phyloP scores from a whole-genome alignment of 2,888 invertebrate species.

The Coenonympha glycerion region DNA sequence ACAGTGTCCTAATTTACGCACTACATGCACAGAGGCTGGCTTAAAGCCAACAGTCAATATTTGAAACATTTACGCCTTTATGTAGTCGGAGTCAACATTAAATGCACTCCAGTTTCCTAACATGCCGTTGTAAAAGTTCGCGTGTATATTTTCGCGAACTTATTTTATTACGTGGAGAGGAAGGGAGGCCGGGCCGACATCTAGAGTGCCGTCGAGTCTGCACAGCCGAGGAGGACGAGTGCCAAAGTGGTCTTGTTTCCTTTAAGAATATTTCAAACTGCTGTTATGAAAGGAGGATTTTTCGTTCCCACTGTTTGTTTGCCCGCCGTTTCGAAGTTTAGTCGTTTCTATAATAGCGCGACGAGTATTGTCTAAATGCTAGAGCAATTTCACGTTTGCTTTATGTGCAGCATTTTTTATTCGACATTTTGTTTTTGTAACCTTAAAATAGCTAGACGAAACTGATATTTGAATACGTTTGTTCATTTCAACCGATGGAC shows the following conservation, averaged over 20 bases:
- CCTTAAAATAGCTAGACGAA: too few species aligned
- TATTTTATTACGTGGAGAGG: slow-evolving; percentile 32
- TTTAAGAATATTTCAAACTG: slow-evolving; percentile 23
- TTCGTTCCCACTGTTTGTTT: slow-evolving; percentile 1
- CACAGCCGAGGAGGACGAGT: slow-evolving; percentile 22
- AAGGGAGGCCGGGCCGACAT: slow-evolving; percentile 15
- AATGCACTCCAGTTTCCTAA: slow-evolving; percentile 47
- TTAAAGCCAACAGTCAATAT: slow-evolving; percentile 31
- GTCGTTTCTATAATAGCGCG: not conserved
- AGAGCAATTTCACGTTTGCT: not conserved
- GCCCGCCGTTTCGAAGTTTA: slow-evolving; percentile 5
- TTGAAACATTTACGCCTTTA: slow-evolving; percentile 36
- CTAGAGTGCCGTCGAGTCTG: slow-evolving; percentile 25
- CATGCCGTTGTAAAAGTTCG: slow-evolving; percentile 41
- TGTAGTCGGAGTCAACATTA: slow-evolving; percentile 48
- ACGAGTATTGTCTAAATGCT: not conserved
- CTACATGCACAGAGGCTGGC: slow-evolving; percentile 27
- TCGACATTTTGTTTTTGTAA: not conserved
- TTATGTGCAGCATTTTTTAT: not conserved
- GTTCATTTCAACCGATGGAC: too few species aligned
- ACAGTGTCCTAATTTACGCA: slow-evolving; percentile 16
- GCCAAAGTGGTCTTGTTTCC: slow-evolving; percentile 28
- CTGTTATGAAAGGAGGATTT: slow-evolving; percentile 10
- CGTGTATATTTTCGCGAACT: slow-evolving; percentile 39
- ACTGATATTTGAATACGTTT: too few species aligned